Conservation (phyloP, 2,797 vertebrate species). For the Poeciliopsis infans region DNA sequence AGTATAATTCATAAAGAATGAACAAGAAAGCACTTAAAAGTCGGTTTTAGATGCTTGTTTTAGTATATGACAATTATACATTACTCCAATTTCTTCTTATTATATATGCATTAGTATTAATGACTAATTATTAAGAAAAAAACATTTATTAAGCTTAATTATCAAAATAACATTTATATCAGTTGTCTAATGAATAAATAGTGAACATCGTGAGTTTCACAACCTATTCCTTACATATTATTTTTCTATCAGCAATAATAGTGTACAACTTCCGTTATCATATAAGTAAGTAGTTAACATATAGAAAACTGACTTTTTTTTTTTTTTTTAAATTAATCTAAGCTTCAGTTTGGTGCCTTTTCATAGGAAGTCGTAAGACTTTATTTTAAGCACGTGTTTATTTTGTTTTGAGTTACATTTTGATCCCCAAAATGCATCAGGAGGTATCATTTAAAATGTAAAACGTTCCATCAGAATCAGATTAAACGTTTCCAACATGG, state of each 20-base stretch:
- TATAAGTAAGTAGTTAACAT: not conserved
- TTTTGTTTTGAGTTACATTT: not conserved
- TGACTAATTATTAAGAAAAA: not conserved
- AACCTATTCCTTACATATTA: not conserved
- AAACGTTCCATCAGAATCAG: not conserved
- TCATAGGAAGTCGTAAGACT: not conserved
- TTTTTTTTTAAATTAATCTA: no score
- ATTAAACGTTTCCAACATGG: not conserved
- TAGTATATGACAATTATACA: no score
- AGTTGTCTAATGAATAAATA: not conserved
- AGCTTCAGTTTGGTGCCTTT: not conserved
- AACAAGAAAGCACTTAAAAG: not conserved
- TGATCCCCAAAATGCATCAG: no score
- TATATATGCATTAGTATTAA: not conserved
- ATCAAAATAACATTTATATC: not conserved
- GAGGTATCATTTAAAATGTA: not conserved
- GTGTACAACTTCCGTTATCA: not conserved
- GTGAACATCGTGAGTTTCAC: not conserved
- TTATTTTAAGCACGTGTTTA: not conserved
- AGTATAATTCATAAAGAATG: not conserved
- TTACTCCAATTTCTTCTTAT: not conserved
- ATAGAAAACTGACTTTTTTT: not conserved
- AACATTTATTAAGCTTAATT: not conserved
- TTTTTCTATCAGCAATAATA: not conserved
- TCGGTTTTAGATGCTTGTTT: not conserved